A percentile compares a stretch with the other conserved stretches of the same genome.
These are phyloP conservation scores for Phylloscopus collybita DNA, from an alignment of 2,797 vertebrate genomes.

Conservation along the genomic window DNA sequence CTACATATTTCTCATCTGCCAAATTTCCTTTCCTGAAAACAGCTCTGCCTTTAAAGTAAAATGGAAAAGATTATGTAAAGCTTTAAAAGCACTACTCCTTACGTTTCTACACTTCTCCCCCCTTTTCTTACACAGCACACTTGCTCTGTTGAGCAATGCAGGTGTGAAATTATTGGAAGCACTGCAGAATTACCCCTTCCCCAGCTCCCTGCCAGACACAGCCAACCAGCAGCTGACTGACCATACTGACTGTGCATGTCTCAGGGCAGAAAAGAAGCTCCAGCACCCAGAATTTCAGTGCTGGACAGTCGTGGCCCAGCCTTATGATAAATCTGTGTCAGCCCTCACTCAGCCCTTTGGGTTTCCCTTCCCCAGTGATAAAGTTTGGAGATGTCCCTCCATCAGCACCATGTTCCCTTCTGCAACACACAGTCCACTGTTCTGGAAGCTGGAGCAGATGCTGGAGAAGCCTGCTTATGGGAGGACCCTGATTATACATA, in stretches of 20 bases:
- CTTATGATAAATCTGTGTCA: accelerated
- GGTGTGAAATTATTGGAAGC: not conserved
- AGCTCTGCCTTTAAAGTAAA: constrained; percentile 25
- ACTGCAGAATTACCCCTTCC: not conserved
- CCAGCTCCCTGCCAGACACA: not conserved
- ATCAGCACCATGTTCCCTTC: not conserved
- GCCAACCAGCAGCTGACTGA: not conserved
- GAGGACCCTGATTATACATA: not conserved
- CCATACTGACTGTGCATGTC: not conserved
- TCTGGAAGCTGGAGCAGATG: not conserved
- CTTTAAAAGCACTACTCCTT: not conserved
- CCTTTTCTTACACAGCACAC: not conserved
- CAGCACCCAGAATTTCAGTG: not conserved
- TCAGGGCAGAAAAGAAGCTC: not conserved
- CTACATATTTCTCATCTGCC: not conserved
- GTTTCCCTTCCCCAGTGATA: not conserved
- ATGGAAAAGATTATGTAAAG: constrained; percentile 35
- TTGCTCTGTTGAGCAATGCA: not conserved
- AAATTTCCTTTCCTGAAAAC: constrained; percentile 5
- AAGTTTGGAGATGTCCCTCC: not conserved
- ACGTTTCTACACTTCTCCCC: not conserved
- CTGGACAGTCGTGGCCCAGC: not conserved
- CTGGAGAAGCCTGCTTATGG: not conserved
- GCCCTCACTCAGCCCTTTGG: not conserved
- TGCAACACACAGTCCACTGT: not conserved